phyloP scores from a whole-genome alignment of 2,113 vertebrate genomes.

The Eonycteris spelaea region DNA sequence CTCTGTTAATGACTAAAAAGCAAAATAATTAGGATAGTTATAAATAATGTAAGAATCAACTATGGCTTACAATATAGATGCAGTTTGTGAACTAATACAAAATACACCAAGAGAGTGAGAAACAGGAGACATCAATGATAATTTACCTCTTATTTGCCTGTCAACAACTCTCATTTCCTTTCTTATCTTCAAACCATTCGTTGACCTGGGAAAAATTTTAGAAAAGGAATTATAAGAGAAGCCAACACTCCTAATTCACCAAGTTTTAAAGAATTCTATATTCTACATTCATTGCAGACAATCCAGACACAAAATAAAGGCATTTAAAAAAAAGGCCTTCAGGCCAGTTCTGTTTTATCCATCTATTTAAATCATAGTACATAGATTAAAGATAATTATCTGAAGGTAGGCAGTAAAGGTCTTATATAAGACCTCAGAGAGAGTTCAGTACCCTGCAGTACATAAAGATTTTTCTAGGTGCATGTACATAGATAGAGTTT shows the following conservation, averaged over 20 bases:
- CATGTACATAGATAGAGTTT: not conserved
- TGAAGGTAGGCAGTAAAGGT: not conserved
- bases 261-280: slow-evolving; percentile 21
- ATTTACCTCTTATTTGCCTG: slow-evolving; percentile 95
- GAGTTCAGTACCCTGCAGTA: not conserved
- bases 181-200: slow-evolving; percentile 97
- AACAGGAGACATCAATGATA: slow-evolving; percentile 23
- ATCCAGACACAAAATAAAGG: not conserved
- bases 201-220: slow-evolving; percentile 86
- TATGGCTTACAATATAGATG: not conserved
- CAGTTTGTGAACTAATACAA: slow-evolving; percentile 23
- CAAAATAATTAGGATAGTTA: slow-evolving; percentile 15
- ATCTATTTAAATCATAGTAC: slow-evolving; percentile 23
- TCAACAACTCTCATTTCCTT: slow-evolving; percentile 97
- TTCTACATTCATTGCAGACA: slow-evolving; percentile 23
- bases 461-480: not conserved
- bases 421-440: not conserved
- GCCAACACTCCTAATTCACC: not conserved
- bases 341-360: not conserved
- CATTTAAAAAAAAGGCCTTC: not conserved
- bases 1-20: slow-evolving; percentile 29
- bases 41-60: slow-evolving; percentile 2
- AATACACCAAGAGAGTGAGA: not conserved
- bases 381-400: not conserved
- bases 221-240: slow-evolving; percentile 46